Evolutionary conservation across 1,140 invertebrate species (phyloP).

Genomic region (Phortica variegata): DNA sequence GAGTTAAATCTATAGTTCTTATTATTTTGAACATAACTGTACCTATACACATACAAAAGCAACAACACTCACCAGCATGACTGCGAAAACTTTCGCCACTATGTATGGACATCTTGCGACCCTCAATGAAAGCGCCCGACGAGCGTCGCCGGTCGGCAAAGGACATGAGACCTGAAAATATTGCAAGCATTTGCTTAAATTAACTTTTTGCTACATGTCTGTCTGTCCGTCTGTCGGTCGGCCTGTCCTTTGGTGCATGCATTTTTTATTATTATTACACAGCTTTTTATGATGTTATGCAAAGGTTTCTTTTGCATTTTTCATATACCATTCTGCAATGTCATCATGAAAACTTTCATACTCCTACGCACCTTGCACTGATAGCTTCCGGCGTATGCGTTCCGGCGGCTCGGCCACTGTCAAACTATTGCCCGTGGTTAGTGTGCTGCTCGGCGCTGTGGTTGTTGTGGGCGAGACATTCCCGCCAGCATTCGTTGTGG

Average conservation of each 20-base stretch:
- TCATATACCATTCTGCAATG: too few relatives aligned
- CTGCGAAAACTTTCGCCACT: conserved; percentile 56
- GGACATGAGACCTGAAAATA: conserved; percentile 52
- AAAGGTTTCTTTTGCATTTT: too few relatives aligned
- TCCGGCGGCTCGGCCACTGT: conserved; percentile 39
- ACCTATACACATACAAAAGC: not conserved
- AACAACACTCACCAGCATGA: conserved; percentile 42
- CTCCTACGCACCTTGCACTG: conserved; percentile 44
- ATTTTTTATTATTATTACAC: too few relatives aligned
- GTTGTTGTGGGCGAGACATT: not conserved
- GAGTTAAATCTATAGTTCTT: too few relatives aligned
- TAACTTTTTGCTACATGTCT: too few relatives aligned
- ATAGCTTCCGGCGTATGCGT: conserved; percentile 41
- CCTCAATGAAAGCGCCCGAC: conserved; percentile 51
- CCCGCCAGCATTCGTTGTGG: too few relatives aligned
- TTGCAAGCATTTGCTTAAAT: too few relatives aligned
- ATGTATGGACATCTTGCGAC: conserved; percentile 52
- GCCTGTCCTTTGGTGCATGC: too few relatives aligned
- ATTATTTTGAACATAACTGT: too few relatives aligned
- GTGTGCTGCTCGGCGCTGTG: too few relatives aligned
- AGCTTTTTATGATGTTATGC: too few relatives aligned
- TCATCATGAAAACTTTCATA: not conserved
- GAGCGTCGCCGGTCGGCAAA: conserved; percentile 55
- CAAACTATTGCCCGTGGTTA: conserved; percentile 39
- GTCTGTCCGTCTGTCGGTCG: too few relatives aligned